Evolutionary conservation across 2,888 invertebrate genomes (phyloP).

Genomic region (Tetranychus truncatus): DNA sequence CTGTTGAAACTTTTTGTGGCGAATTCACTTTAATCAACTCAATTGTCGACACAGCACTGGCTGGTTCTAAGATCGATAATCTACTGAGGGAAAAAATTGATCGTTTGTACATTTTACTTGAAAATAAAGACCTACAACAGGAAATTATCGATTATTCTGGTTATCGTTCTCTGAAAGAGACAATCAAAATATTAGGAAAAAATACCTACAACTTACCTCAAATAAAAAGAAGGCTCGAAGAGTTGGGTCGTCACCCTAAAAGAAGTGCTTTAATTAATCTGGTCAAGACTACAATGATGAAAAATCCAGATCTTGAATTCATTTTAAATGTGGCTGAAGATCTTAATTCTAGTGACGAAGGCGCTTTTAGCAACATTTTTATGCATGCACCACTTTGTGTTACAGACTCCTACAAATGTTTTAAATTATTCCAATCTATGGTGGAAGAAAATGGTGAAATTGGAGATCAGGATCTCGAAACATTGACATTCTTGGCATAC

Average conservation of each 20-base stretch:
- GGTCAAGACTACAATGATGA: background rate
- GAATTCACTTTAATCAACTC: background rate
- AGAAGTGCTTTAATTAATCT: background rate
- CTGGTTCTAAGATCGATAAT: too few species aligned
- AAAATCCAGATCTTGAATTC: background rate
- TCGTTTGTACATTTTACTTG: background rate
- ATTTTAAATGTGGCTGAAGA: too few species aligned
- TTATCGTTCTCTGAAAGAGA: background rate
- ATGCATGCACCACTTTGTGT: too few species aligned
- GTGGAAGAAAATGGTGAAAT: too few species aligned
- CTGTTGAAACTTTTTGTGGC: background rate
- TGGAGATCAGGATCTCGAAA: too few species aligned
- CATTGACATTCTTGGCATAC: too few species aligned
- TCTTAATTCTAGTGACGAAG: too few species aligned
- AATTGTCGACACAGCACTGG: too few species aligned
- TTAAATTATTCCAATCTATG: too few species aligned
- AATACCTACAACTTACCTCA: background rate
- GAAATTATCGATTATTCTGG: background rate
- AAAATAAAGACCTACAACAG: background rate
- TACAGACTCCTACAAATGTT: too few species aligned
- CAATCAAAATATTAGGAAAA: background rate
- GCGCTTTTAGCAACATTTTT: too few species aligned
- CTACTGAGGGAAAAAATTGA: too few species aligned
- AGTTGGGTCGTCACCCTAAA: background rate
- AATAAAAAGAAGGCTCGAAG: background rate